Conservation (phyloP, 2,113 vertebrate genomes). For the Python bivittatus region DNA sequence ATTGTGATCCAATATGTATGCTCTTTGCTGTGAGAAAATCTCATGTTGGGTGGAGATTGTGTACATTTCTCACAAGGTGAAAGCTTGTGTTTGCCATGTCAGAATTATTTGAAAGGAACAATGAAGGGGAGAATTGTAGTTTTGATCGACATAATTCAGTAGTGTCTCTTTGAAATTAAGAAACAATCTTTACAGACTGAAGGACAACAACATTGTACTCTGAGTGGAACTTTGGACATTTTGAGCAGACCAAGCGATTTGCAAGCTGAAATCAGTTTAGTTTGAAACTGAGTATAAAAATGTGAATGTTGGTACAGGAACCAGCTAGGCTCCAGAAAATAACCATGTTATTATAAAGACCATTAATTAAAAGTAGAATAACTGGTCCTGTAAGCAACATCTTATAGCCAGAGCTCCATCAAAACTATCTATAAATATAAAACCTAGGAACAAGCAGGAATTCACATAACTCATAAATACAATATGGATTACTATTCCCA, state of each 20-base stretch:
- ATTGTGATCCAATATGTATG: background rate
- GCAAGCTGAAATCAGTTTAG: constrained; percentile 23
- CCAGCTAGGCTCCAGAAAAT: background rate
- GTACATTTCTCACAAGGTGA: background rate
- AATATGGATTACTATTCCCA: background rate
- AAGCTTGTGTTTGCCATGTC: background rate
- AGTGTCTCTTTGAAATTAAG: background rate
- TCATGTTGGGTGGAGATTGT: background rate
- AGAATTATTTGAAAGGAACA: background rate
- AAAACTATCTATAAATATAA: background rate
- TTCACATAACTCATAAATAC: background rate
- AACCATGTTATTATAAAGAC: constrained; percentile 28
- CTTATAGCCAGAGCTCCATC: background rate
- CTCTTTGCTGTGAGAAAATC: background rate
- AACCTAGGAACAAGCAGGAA: background rate
- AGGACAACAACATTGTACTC: background rate
- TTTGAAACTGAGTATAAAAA: background rate
- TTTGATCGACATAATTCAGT: background rate
- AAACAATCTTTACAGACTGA: background rate
- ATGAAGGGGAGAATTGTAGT: background rate
- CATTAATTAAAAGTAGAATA: constrained; percentile 12
- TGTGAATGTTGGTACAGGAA: constrained; percentile 1
- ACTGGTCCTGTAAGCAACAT: background rate
- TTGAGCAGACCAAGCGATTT: constrained; percentile 5
- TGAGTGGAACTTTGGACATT: background rate